Conservation (phyloP, 2,113 vertebrate species). For the Rynchops niger region DNA sequence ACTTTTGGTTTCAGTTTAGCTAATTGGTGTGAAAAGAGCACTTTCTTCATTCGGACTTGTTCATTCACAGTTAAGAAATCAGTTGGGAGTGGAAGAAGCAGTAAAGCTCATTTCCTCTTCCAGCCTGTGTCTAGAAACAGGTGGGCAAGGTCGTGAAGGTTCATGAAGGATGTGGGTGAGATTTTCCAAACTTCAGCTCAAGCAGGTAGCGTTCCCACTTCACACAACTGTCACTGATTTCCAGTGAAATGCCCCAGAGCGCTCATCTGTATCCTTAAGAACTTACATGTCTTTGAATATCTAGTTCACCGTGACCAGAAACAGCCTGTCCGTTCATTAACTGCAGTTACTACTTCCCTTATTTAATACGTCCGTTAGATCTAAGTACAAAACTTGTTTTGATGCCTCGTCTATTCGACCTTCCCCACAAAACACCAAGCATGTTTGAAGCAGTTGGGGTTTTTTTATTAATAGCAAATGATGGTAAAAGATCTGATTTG, state of each 20-base stretch:
- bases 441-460: not conserved
- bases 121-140: slow-evolving; percentile 30
- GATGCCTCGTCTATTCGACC: not conserved
- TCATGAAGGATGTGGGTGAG: slow-evolving; percentile 24
- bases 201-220: not conserved
- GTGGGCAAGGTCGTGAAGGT: slow-evolving; percentile 46
- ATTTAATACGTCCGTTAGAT: not conserved
- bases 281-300: not conserved
- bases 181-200: slow-evolving; percentile 23
- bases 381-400: not conserved
- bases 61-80: slow-evolving; percentile 57
- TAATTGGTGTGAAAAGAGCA: not conserved
- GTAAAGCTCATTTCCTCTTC: slow-evolving; percentile 43
- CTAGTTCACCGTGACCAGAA: not conserved
- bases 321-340: not conserved
- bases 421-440: not conserved
- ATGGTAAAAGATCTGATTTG: not conserved
- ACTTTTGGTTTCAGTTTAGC: slow-evolving; percentile 50
- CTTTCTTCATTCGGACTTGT: slow-evolving; percentile 16
- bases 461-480: not conserved
- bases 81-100: slow-evolving; percentile 43
- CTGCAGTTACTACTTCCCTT: not conserved
- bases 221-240: not conserved
- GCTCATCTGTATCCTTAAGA: not conserved
- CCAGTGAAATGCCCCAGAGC: not conserved